Base-by-base conservation (phyloP, 2,888 invertebrate species). In the Malacosoma neustria region DNA sequence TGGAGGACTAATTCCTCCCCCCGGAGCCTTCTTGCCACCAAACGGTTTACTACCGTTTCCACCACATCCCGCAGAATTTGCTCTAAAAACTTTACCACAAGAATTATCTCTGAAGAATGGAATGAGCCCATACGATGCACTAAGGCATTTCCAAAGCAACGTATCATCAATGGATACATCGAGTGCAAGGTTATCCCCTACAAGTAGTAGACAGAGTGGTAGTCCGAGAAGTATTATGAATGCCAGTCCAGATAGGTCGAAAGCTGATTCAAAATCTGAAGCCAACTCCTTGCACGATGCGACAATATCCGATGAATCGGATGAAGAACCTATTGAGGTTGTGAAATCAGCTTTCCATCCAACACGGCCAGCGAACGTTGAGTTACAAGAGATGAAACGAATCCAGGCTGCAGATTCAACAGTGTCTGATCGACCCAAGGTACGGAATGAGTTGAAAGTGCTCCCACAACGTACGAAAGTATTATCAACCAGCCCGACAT, bases 261-360 rank as follows among this genome's bases (percentile, higher is more conserved):
- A 86, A 66, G 72, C 73, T 3, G 89, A 89, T 57, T 84, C 87
- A 0, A 89, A 89, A 43, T 87, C 88, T 1, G 89, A 89, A 62
- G 88, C 88, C 11, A 90, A 89, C 59, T 92, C 91, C 7, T 88
- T 89, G 7, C 86, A 89, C 42, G 89, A 89, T 29, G 87, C 88
- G 14, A 89, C 88, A 0, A 87, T 87, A 43, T 88, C 89, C 3
- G 90, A 89, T 40, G 88, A 88, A 43, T 90, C 91, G 0, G 91
- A 91, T 33, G 92, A 92, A 41, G 92, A 92, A 57, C 90, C 90
- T 39, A 92, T 92, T 52, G 92, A 92, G 57, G 92, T 92, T 13
- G 92, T 92, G 0, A 91, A 90, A 54, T 92, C 92, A 0, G 92
- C 92, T 2, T 93, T 92, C 69, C 90, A 91, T 34, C 91, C 92